Evolutionary conservation across 2,888 invertebrate genomes (phyloP), one percentile per base, ranked within the genome.

Genomic region (Gisinianus flammeolus): DNA sequence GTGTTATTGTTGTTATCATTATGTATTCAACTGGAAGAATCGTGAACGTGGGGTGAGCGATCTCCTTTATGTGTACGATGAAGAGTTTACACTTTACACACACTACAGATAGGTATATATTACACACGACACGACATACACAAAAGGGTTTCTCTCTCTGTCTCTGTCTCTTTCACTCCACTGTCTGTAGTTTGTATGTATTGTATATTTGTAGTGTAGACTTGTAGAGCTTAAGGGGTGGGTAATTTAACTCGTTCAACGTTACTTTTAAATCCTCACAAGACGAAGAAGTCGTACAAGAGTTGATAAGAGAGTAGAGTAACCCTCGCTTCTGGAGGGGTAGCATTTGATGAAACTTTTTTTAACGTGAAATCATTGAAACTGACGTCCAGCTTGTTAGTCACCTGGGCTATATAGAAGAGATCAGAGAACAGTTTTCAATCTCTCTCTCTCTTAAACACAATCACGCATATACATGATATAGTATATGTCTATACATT

Each of bases 311-410:
- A 33, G 72, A 16, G 31, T 56, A 73, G 62, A 33, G 35, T 73
- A 73, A 33, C 35, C 35, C 35, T 73, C n/a, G 62, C 62, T 33
- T 73, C 64, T 73, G 73, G 62, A 73, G 73, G 73, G 73, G 62
- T 62, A 73, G 73, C 54, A 68, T 68, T 70, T 24, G 44, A 33
- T 67, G 67, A 2, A 26, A 10, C 58, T n/a, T 64, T 16, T 28
- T 26, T 16, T 12, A 28, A 26, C 26, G 62, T 24, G 26, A 12
- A 44, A 44, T 44, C 44, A 44, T 44, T 44, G 44, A 58, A 58
- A 62, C 8, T 12, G 62, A 62, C 62, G 62, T 62, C 62, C 62
- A 62, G 35, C 24, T 67, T 33, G 28, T 68, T 68, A 68, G 68
- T 68, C 31, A 68, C 68, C 68, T 68, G 68, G 44, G 19, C 16